phyloP scores from a whole-genome alignment of 1,140 invertebrate genomes.

The Drosophila prosaltans region DNA sequence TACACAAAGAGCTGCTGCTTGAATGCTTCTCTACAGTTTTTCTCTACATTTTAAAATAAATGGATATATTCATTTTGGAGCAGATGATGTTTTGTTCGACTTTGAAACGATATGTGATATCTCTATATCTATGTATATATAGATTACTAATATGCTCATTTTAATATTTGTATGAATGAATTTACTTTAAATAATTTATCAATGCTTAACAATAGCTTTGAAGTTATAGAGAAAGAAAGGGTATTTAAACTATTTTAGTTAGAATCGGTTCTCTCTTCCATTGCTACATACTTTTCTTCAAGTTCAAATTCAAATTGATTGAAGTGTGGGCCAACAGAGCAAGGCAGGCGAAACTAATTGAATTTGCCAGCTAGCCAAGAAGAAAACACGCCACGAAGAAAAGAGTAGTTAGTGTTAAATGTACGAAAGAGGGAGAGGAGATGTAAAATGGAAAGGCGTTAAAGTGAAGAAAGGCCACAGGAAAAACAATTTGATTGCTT shows the following conservation, averaged over 20 bases:
- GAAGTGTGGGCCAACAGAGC: slow-evolving; percentile 2
- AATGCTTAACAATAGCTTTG: too few relatives aligned
- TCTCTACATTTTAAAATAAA: neutral
- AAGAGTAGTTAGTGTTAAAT: neutral
- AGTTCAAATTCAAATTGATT: slow-evolving; percentile 21
- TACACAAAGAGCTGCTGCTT: neutral
- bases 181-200: too few relatives aligned
- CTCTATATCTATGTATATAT: too few relatives aligned
- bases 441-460: slow-evolving; percentile 1
- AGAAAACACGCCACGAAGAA: slow-evolving; percentile 10
- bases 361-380: slow-evolving; percentile 19
- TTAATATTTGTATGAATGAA: too few relatives aligned
- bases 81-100: neutral
- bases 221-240: neutral
- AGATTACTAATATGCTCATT: too few relatives aligned
- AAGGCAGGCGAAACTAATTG: slow-evolving; percentile 19
- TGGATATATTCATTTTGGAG: neutral
- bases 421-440: neutral
- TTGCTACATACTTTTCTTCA: neutral
- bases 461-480: slow-evolving; percentile 15
- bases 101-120: too few relatives aligned
- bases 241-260: neutral
- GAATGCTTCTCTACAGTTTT: neutral
- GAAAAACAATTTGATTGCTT: slow-evolving; percentile 22
- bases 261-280: too few relatives aligned